Evolutionary conservation across 2,888 invertebrate genomes (phyloP).

Genomic region (Venustoraphidia nigricollis): DNA sequence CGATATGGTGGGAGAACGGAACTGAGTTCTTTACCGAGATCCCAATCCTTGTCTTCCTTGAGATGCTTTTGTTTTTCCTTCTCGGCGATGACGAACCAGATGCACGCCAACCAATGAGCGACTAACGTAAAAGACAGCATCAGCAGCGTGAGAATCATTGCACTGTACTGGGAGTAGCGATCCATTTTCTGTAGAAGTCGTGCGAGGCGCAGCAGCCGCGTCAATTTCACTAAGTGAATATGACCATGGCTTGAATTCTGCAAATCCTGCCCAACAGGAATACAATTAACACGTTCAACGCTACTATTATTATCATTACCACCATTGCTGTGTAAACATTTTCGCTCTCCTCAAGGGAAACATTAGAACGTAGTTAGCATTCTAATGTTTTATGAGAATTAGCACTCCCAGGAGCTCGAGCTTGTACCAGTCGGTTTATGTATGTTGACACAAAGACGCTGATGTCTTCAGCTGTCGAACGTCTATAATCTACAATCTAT

Average conservation of each 20-base stretch:
- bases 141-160: conserved; percentile 80
- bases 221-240: conserved; percentile 86
- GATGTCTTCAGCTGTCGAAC: too few species aligned
- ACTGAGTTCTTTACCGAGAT: conserved; percentile 47
- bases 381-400: too few species aligned
- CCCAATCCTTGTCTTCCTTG: conserved; percentile 48
- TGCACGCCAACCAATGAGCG: conserved; percentile 93
- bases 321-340: too few species aligned
- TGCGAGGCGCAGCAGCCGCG: conserved; percentile 74
- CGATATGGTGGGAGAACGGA: too few species aligned
- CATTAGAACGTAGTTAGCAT: too few species aligned
- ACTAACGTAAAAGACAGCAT: conserved; percentile 89
- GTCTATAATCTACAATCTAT: too few species aligned
- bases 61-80: conserved; percentile 53
- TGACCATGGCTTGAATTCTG: conserved; percentile 59
- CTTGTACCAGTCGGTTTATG: too few species aligned
- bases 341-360: too few species aligned
- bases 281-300: too few species aligned
- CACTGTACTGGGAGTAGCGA: conserved; percentile 90
- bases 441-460: too few species aligned
- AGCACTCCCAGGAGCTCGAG: too few species aligned
- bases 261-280: conserved; percentile 6
- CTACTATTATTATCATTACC: too few species aligned
- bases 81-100: conserved; percentile 93
- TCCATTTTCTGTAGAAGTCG: conserved; percentile 91